A percentile compares a stretch with the other conserved stretches of the same genome.
Conservation (phyloP, 2,888 invertebrate species). For the Gandaritis pyraliata region DNA sequence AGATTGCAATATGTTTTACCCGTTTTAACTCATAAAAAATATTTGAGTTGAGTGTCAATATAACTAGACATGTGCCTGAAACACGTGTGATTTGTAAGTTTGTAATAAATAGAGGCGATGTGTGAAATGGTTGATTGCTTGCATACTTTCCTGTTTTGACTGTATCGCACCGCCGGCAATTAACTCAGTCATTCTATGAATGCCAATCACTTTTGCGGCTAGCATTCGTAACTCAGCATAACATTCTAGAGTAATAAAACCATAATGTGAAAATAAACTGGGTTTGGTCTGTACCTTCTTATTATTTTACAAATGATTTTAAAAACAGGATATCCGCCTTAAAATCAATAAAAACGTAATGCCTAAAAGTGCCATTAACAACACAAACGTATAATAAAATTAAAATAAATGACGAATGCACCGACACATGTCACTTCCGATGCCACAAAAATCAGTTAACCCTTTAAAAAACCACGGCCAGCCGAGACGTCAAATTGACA, state of each 20-base stretch:
- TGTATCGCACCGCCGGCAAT: slow-evolving; percentile 11
- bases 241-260: neutral
- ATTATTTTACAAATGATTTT: slow-evolving; percentile 23
- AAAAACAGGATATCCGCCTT: slow-evolving; percentile 40
- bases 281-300: slow-evolving; percentile 12
- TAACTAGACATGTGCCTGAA: no score
- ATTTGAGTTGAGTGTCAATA: no score
- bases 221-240: slow-evolving; percentile 5
- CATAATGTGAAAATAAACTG: no score
- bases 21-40: no score
- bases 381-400: slow-evolving; percentile 61
- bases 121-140: slow-evolving; percentile 22
- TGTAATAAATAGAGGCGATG: neutral
- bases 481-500: slow-evolving; percentile 61
- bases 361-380: slow-evolving; percentile 39
- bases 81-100: no score
- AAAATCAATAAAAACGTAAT: slow-evolving; percentile 37
- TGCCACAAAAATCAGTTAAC: slow-evolving; percentile 74
- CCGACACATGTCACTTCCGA: slow-evolving; percentile 82
- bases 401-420: slow-evolving; percentile 73
- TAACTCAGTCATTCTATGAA: slow-evolving; percentile 23
- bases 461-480: slow-evolving; percentile 52
- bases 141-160: slow-evolving; percentile 5
- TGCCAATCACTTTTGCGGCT: slow-evolving; percentile 9
- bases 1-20: no score